Evolutionary conservation across 2,797 vertebrate genomes (phyloP).

Genomic region (Tenualosa ilisha): DNA sequence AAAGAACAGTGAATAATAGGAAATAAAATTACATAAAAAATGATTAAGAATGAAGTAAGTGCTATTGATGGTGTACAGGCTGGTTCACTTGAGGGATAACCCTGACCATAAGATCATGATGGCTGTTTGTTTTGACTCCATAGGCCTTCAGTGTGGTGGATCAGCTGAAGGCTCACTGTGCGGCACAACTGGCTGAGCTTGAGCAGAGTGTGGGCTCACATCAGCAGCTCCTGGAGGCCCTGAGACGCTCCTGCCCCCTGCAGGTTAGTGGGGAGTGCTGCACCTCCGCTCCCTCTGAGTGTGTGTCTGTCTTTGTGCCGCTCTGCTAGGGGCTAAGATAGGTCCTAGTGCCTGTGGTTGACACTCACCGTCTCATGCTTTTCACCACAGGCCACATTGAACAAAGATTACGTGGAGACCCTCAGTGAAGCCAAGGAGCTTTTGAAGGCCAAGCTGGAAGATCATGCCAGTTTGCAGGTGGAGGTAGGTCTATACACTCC

Average conservation of each 20-base stretch:
- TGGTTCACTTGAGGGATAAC: too few species aligned
- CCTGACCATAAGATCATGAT: too few species aligned
- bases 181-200: slow-evolving; percentile 71
- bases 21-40: too few species aligned
- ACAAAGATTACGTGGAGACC: slow-evolving; percentile 60
- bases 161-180: slow-evolving; percentile 75
- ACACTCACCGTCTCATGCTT: not conserved
- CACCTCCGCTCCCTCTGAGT: not conserved
- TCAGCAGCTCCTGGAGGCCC: slow-evolving; percentile 69
- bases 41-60: too few species aligned
- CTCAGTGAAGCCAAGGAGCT: slow-evolving; percentile 63
- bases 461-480: slow-evolving; percentile 66
- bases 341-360: not conserved
- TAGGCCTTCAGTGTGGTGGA: slow-evolving; percentile 78
- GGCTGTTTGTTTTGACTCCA: slow-evolving; percentile 28
- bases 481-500: slow-evolving; percentile 56
- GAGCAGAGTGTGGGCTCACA: slow-evolving; percentile 77
- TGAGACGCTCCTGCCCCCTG: slow-evolving; percentile 68
- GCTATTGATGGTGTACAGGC: too few species aligned
- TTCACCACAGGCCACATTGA: slow-evolving; percentile 70
- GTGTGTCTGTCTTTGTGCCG: not conserved
- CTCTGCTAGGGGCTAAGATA: not conserved
- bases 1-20: too few species aligned
- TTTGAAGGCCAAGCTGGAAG: slow-evolving; percentile 66
- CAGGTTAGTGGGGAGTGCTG: slow-evolving; percentile 68